Conservation (phyloP, 1,140 invertebrate species). For the Ips typographus region DNA sequence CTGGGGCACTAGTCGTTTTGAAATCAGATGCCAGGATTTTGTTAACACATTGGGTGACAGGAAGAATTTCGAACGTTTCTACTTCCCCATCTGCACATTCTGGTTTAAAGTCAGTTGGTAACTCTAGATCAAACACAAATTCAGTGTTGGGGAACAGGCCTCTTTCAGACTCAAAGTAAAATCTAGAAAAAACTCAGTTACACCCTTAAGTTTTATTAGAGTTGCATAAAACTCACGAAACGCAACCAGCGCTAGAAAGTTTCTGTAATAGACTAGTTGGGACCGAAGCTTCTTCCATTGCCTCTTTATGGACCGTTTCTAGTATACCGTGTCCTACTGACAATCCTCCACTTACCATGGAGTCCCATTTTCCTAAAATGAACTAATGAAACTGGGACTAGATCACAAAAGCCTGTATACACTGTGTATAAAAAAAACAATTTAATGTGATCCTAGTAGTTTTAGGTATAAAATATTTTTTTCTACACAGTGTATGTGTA, state of each 20-base stretch:
- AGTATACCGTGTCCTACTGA: conserved; percentile 83
- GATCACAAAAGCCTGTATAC: too few species aligned
- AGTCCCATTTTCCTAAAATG: conserved; percentile 77
- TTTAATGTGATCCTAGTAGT: not conserved
- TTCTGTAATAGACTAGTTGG: conserved; percentile 71
- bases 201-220: not conserved
- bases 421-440: not conserved
- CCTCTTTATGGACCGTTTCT: conserved; percentile 90
- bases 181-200: conserved; percentile 55
- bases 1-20: conserved; percentile 89
- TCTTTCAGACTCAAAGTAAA: conserved; percentile 89
- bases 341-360: conserved; percentile 91
- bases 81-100: conserved; percentile 92
- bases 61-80: conserved; percentile 81
- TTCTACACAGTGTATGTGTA: not conserved
- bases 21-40: conserved; percentile 80
- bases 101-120: conserved; percentile 86
- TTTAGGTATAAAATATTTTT: too few species aligned
- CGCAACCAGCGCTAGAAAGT: conserved; percentile 77
- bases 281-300: conserved; percentile 90
- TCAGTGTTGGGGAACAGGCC: conserved; percentile 93
- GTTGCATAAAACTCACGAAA: conserved; percentile 62
- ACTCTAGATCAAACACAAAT: conserved; percentile 92
- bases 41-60: conserved; percentile 77
- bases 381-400: too few species aligned